Conservation (phyloP, 2,888 invertebrate species). For the Phania funesta region DNA sequence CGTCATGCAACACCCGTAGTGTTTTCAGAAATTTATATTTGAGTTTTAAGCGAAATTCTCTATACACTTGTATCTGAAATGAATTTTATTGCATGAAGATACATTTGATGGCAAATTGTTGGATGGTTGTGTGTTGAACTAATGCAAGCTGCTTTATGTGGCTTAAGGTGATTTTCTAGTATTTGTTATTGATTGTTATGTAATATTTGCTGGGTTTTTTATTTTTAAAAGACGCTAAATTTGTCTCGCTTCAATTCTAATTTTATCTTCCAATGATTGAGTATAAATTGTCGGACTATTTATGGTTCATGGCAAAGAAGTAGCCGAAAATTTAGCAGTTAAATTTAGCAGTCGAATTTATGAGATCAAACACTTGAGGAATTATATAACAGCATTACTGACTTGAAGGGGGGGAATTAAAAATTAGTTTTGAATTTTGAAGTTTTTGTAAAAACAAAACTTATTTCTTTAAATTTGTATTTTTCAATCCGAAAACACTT, state of each 20-base stretch:
- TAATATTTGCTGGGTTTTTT: constrained; percentile 19
- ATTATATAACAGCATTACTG: neutral
- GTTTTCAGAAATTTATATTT: constrained; percentile 29
- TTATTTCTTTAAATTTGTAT: too few relatives aligned
- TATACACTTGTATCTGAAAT: constrained; percentile 44
- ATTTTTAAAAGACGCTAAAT: constrained; percentile 5
- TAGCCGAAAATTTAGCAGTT: neutral
- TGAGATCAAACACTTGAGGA: neutral
- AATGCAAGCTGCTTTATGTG: constrained; percentile 47
- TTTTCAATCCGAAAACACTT: too few relatives aligned
- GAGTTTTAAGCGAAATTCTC: constrained; percentile 24
- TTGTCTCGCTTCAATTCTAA: neutral
- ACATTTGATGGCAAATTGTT: constrained; percentile 24
- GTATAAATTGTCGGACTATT: neutral
- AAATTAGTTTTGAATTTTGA: too few relatives aligned
- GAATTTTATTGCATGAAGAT: constrained; percentile 43
- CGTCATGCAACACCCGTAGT: constrained; percentile 50
- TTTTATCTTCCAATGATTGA: neutral
- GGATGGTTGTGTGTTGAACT: constrained; percentile 8
- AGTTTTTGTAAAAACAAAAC: too few relatives aligned
- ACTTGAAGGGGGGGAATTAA: too few relatives aligned
- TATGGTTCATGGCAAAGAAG: neutral
- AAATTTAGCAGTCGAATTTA: constrained; percentile 3
- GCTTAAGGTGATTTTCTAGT: constrained; percentile 50
- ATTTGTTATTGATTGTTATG: constrained; percentile 32